Conservation (phyloP, 2,113 vertebrate species). For the Malaclemys terrapin region DNA sequence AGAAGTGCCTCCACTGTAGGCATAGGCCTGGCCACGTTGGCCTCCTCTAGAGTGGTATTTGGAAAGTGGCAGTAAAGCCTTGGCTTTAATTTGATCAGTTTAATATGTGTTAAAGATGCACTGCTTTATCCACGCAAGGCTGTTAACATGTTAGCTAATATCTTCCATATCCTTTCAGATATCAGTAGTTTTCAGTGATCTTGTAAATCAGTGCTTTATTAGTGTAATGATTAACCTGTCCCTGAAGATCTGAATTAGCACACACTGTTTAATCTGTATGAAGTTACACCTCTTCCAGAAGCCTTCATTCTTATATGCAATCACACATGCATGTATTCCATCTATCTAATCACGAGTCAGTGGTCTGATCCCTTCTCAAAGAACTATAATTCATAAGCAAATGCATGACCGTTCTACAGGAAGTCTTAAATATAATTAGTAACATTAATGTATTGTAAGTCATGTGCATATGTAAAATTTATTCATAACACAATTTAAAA, state of each 20-base stretch:
- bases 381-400: background rate
- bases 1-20: background rate
- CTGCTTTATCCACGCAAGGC: background rate
- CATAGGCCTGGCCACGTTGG: background rate
- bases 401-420: background rate
- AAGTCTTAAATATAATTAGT: background rate
- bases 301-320: background rate
- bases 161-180: background rate
- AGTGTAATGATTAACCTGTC: background rate
- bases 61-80: background rate
- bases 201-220: background rate
- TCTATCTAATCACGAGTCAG: background rate
- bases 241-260: background rate
- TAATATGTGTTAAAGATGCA: background rate
- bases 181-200: background rate
- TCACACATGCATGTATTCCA: background rate
- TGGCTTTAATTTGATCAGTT: background rate
- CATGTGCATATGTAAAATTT: background rate
- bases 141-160: background rate
- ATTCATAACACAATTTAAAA: background rate
- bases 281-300: background rate
- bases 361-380: background rate
- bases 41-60: rapidly evolving
- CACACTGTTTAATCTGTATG: background rate
- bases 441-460: background rate